A percentile compares a stretch with the other conserved stretches of the same genome.
Conservation (phyloP, 2,888 invertebrate species). For the Apamea sordens region DNA sequence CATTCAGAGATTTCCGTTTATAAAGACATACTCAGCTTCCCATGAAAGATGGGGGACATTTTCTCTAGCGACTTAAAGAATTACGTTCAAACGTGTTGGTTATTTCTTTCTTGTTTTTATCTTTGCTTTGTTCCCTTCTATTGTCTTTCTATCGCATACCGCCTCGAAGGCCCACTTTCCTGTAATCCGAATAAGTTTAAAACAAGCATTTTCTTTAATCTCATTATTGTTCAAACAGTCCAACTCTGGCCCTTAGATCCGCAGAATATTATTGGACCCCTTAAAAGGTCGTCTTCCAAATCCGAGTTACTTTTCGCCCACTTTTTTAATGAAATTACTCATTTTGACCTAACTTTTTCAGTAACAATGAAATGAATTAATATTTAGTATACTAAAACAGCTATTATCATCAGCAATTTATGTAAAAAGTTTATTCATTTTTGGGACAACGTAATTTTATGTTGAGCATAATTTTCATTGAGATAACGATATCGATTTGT, state of each 20-base stretch:
- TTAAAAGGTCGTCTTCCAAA: constrained; percentile 63
- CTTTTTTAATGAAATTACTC: constrained; percentile 69
- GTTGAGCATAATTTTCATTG: constrained; percentile 67
- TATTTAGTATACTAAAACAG: constrained; percentile 68
- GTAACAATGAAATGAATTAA: constrained; percentile 64
- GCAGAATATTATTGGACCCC: constrained; percentile 70
- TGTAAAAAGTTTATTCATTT: constrained; percentile 68
- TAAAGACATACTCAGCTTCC: constrained; percentile 36
- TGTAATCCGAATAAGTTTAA: constrained; percentile 78
- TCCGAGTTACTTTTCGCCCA: constrained; percentile 68
- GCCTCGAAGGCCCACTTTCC: constrained; percentile 70
- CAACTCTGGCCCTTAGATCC: constrained; percentile 68
- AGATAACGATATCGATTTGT: constrained; percentile 62
- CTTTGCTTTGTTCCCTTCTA: constrained; percentile 76
- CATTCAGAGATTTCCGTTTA: constrained; percentile 25
- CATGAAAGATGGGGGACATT: constrained; percentile 66
- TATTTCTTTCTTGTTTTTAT: constrained; percentile 80
- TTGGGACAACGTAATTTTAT: constrained; percentile 60
- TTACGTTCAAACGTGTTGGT: constrained; percentile 75
- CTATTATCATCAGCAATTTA: constrained; percentile 39
- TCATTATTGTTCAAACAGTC: constrained; percentile 77
- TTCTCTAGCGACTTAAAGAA: constrained; percentile 71
- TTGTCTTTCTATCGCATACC: constrained; percentile 78
- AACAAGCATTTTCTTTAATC: constrained; percentile 79
- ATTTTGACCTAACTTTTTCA: constrained; percentile 60